Percentiles rank a stretch among this genome's conserved stretches.
phyloP scores from a whole-genome alignment of 2,888 invertebrate species.

The Clistopyga incitator region DNA sequence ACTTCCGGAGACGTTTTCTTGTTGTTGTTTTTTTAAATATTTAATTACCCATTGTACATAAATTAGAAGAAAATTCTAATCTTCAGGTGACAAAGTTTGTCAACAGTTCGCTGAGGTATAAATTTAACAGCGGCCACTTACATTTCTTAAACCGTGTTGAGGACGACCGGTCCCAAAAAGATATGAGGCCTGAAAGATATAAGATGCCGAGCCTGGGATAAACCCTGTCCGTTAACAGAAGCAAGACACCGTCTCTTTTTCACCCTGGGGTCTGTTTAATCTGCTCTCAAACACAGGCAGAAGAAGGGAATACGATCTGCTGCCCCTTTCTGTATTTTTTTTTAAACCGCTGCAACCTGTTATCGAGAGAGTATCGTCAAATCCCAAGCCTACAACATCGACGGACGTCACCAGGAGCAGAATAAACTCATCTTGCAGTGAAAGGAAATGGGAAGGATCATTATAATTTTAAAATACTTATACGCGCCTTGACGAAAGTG shows the following conservation, averaged over 20 bases:
- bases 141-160: constrained; percentile 26
- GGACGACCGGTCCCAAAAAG: constrained; percentile 40
- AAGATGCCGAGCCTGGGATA: constrained; percentile 53
- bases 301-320: constrained; percentile 21
- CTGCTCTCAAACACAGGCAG: constrained; percentile 30
- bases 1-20: not conserved
- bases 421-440: constrained; percentile 8
- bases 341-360: constrained; percentile 48
- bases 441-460: constrained; percentile 20
- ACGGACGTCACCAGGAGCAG: not conserved
- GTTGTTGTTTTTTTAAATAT: not conserved
- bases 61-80: not conserved
- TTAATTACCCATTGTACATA: not conserved
- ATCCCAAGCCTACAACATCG: constrained; percentile 30
- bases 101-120: not conserved
- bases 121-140: not conserved
- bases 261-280: constrained; percentile 41
- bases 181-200: constrained; percentile 53
- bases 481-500: not conserved
- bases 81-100: not conserved
- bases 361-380: constrained; percentile 50
- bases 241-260: constrained; percentile 28
- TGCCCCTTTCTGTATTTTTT: constrained; percentile 17
- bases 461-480: constrained; percentile 8
- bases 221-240: constrained; percentile 54